Conservation (phyloP, 2,888 invertebrate genomes). For the Spatulosminthurus flaviceps region DNA sequence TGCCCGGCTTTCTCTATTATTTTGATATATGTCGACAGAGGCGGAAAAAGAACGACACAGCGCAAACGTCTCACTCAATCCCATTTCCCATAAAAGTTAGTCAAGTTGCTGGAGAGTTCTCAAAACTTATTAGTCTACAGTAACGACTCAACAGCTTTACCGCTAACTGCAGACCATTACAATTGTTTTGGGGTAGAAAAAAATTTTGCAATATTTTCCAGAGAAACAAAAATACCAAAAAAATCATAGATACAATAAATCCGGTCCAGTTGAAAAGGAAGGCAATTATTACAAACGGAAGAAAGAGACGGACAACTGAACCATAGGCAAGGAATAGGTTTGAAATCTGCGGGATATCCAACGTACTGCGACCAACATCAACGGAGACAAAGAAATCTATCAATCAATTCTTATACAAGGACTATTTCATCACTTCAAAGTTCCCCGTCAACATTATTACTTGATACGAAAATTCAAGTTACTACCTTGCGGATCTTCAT, state of each 20-base stretch:
- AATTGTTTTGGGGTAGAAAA: slow-evolving; percentile 19
- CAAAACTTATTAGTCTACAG: slow-evolving; percentile 47
- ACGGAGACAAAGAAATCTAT: not conserved
- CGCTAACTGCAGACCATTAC: slow-evolving; percentile 21
- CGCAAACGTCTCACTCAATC: slow-evolving; percentile 43
- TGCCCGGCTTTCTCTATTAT: slow-evolving; percentile 8
- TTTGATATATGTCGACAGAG: not conserved
- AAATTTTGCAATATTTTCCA: too few species aligned
- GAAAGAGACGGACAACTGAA: not conserved
- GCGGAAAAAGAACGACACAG: slow-evolving; percentile 29
- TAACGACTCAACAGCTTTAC: slow-evolving; percentile 10
- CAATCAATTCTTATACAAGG: not conserved
- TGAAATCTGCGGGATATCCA: not conserved
- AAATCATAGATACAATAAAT: too few species aligned
- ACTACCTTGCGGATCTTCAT: slow-evolving; percentile 26
- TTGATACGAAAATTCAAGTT: slow-evolving; percentile 1
- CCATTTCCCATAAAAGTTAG: slow-evolving; percentile 45
- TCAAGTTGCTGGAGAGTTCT: slow-evolving; percentile 32
- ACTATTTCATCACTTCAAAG: slow-evolving; percentile 2
- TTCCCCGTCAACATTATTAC: not conserved
- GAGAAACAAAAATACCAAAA: too few species aligned
- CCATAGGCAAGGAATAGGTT: slow-evolving; percentile 7
- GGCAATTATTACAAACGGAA: too few species aligned
- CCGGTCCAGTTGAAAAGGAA: too few species aligned
- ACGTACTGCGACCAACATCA: not conserved